These are phyloP conservation scores for Halichoeres trimaculatus DNA, from an alignment of 2,113 vertebrate species.

Conservation along the genomic window DNA sequence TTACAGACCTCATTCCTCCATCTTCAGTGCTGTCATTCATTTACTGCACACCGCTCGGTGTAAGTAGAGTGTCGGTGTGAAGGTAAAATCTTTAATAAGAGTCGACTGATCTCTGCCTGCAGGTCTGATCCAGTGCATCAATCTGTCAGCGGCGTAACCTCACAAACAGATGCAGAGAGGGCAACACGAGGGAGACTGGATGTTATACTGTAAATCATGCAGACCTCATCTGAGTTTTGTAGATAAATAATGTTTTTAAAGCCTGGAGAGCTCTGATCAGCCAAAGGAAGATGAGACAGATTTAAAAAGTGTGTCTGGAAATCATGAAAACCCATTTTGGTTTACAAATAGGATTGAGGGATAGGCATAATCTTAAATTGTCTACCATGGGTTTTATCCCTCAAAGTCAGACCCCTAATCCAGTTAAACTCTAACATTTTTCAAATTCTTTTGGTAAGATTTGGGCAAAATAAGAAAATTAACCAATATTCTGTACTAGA, in stretches of 20 bases:
- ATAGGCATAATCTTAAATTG: too few relatives aligned
- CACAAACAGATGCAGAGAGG: neutral
- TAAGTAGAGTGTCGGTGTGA: constrained; percentile 17
- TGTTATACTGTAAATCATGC: neutral
- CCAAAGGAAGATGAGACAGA: neutral
- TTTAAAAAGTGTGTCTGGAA: neutral
- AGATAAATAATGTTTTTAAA: constrained; percentile 5
- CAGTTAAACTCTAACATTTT: too few relatives aligned
- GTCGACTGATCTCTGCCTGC: constrained; percentile 20
- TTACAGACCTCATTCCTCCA: neutral
- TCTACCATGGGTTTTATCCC: too few relatives aligned
- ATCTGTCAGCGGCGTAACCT: neutral
- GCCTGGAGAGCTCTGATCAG: neutral
- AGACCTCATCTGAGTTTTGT: constrained; percentile 4
- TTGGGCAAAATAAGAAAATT: too few relatives aligned
- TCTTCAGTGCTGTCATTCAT: neutral
- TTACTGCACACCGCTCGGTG: constrained; percentile 1
- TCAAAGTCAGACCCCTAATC: too few relatives aligned
- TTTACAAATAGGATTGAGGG: too few relatives aligned
- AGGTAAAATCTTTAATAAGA: constrained; percentile 29
- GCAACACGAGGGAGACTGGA: neutral
- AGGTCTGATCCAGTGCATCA: constrained; percentile 27
- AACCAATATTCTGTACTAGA: too few relatives aligned
- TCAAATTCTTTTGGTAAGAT: too few relatives aligned
- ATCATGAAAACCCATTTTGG: neutral